Evolutionary conservation across 2,888 invertebrate genomes (phyloP), one percentile per base, ranked within the genome.

Genomic region (Penaeus monodon): DNA sequence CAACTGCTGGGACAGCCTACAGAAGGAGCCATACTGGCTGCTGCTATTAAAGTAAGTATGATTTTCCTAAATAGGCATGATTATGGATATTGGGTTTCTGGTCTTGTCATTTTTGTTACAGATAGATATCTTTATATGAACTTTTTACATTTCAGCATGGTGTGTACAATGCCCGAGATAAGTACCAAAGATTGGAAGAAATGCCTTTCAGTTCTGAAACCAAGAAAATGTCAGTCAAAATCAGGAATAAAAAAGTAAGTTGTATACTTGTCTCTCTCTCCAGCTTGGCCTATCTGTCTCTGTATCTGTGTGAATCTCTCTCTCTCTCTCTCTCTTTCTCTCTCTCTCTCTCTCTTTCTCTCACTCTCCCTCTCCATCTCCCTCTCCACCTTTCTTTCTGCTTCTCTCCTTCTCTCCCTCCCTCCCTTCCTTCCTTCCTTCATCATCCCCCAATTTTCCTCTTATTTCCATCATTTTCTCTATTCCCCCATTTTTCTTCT

Each of bases 171-270:
- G 93, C 96, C 0, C 93, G 95, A 1, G 96, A 97, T 49, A 95
- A 96, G 85, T 98, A 96, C 92, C 94, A 96, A 0, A 94, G 98
- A 78, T 93, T 98, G 20, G 97, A 98, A 92, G 99, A 99, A 92
- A 97, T 97, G 93, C 99, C 99, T 0, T 99, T 99, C 93, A 96
- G 95, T 91, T 99, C 99, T 0, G 99, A 99, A 91, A 97, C 97
- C 90, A 99, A 99, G 93, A 97, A 97, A 95, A 99, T 99, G 99
- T 97, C 97, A 8, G 99, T 99, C 49, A 97, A 96, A 92, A 97
- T 97, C 92, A 89, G 85, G 63, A 87, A 90, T 70, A 88, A 84
- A 64, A 88, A 88, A 88, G 89, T 89, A 78, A 74, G 85, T 79
- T 3, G 44, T 33, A 64, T 20, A 65, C 29, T 66, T 64, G 64